Base-by-base conservation (phyloP, 2,113 vertebrate species). In the Trinectes maculatus region DNA sequence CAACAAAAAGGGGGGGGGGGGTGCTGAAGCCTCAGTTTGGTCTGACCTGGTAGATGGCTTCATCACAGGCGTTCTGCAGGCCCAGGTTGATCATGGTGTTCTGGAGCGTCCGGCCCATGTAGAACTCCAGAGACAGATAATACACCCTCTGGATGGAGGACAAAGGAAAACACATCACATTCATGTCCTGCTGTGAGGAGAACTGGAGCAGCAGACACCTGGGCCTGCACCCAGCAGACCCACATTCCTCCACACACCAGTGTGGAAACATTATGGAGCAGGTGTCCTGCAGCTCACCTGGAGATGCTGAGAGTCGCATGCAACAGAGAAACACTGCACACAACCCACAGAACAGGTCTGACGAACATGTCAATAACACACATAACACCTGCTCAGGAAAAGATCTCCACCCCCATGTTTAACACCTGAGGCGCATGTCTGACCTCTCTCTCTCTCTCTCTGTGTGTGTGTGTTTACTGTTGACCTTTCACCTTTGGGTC, bases 21-120 rank as follows among this genome's bases (percentile, higher is more conserved):
- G 34, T 19, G 3, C 1, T 15, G 9, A 12, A 4, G 13, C 21
- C 22, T 33, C 10, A 4, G 3, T 31, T 33, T 25, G 40, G 1
- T 31, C 79, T 70, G 86, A 99, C 96, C 94, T 98, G 97, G 76
- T 99, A 98, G 79, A 98, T 89, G 12, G 97, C 95, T 69, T 99
- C 97, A 0, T 99, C 96, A 1, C 97, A 98, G 72, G 97, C 95
- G 0, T 97, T 99, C 84, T 99, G 96, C 85, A 99, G 89, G 10
- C 97, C 97, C 52, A 99, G 91, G 91, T 98, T 99, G 59, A 99
- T 95, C 97, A 99, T 99, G 8, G 97, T 99, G 90, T 99, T 99
- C 71, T 98, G 96, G 37, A 99, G 91, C 0, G 96, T 94, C 49
- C 97, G 81, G 49, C 97, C 97, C 94, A 99, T 98, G 88, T 99